A percentile compares a stretch with the other conserved stretches of the same genome.
Evolutionary conservation across 2,888 invertebrate species (phyloP).

Genomic region (Drosophila pseudotalamancana): DNA sequence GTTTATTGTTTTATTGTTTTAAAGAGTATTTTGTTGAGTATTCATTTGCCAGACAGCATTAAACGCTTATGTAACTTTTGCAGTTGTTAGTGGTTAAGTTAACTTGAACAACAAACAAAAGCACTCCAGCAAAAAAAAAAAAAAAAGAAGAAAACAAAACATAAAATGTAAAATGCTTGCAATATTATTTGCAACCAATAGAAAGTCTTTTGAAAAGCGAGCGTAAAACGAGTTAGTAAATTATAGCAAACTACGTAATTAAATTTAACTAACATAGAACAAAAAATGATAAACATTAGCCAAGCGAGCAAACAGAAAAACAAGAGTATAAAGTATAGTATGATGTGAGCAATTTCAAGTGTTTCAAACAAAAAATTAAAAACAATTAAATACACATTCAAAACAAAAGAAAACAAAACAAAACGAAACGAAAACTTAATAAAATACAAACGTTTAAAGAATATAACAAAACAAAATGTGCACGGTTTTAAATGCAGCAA

Average conservation of each 20-base stretch:
- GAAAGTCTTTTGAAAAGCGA: conserved; percentile 64
- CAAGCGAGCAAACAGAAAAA: conserved; percentile 24
- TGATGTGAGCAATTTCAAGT: conserved; percentile 78
- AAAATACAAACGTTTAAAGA: conserved; percentile 38
- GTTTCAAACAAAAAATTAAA: conserved; percentile 68
- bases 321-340: conserved; percentile 44
- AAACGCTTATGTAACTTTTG: conserved; percentile 74
- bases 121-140: conserved; percentile 13
- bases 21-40: conserved; percentile 26
- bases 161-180: conserved; percentile 33
- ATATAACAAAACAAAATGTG: conserved; percentile 54
- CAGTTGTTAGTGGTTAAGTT: conserved; percentile 73
- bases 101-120: conserved; percentile 35
- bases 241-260: conserved; percentile 75
- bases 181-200: conserved; percentile 34
- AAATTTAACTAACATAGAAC: conserved; percentile 70
- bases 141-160: conserved; percentile 10
- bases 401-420: conserved; percentile 15
- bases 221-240: conserved; percentile 69
- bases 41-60: conserved; percentile 64
- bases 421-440: conserved; percentile 17
- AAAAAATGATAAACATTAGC: conserved; percentile 31
- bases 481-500: conserved; percentile 78
- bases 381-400: conserved; percentile 57
- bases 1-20: conserved; percentile 60